Percentiles rank a stretch among this genome's conserved stretches.
These are phyloP conservation scores for Leptopilina clavipes DNA, from an alignment of 1,140 invertebrate species.

Conservation along the genomic window DNA sequence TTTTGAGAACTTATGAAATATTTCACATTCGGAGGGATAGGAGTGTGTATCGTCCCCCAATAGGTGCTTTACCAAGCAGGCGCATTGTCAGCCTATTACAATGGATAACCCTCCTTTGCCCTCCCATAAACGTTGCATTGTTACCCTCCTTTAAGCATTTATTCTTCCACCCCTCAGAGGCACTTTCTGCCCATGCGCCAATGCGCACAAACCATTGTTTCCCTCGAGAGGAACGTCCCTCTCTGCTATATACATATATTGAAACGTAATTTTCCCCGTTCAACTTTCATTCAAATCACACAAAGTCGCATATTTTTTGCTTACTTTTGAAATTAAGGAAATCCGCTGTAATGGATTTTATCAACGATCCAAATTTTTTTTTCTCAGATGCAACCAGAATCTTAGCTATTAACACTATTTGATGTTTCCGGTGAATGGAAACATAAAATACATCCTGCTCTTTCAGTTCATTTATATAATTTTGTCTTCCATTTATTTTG, in stretches of 20 bases:
- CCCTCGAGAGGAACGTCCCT: constrained; percentile 35
- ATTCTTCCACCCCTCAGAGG: constrained; percentile 39
- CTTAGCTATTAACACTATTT: background rate
- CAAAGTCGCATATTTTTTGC: no score
- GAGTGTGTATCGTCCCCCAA: constrained; percentile 38
- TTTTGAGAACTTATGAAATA: no score
- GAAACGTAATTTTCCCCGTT: background rate
- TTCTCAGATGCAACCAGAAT: background rate
- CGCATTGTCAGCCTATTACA: constrained; percentile 73
- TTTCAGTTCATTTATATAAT: constrained; percentile 38
- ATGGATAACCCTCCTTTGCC: constrained; percentile 69
- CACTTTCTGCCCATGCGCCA: constrained; percentile 72
- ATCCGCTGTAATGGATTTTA: background rate
- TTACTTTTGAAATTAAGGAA: background rate
- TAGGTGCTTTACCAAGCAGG: constrained; percentile 67
- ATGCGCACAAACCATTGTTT: constrained; percentile 73
- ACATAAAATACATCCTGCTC: constrained; percentile 8
- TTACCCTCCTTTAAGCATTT: constrained; percentile 53
- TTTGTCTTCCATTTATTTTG: no score
- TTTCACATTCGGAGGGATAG: background rate
- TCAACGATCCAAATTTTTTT: background rate
- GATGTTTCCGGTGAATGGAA: background rate
- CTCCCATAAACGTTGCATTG: constrained; percentile 71
- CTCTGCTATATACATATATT: constrained; percentile 21
- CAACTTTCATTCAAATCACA: background rate